Percentiles rank a stretch among this genome's conserved stretches.
These are phyloP conservation scores for Acanthoscelides obtectus DNA, from an alignment of 2,888 invertebrate species.

Conservation along the genomic window DNA sequence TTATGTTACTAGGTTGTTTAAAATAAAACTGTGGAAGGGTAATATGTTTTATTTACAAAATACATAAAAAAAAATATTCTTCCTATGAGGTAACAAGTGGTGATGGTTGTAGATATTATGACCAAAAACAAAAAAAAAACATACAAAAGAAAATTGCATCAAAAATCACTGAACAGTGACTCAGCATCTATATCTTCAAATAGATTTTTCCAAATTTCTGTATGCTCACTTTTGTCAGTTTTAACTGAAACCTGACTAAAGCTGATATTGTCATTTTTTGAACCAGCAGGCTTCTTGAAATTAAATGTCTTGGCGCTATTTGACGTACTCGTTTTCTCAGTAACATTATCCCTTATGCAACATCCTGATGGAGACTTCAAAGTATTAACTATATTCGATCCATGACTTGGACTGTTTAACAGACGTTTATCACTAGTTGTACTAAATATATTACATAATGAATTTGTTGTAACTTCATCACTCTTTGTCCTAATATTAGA, in stretches of 20 bases:
- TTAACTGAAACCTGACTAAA: conserved; percentile 19
- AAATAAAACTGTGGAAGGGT: conserved; percentile 32
- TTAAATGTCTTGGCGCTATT: conserved; percentile 3
- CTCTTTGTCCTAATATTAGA: conserved; percentile 1
- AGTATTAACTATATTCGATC: neutral
- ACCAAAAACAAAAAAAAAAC: conserved; percentile 5
- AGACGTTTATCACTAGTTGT: neutral
- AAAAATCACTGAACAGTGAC: conserved; percentile 35
- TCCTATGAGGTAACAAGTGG: neutral
- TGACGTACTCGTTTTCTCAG: neutral
- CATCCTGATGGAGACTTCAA: neutral
- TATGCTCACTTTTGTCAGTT: conserved; percentile 23
- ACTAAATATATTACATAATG: neutral
- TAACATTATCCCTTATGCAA: neutral
- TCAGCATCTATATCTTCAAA: conserved; percentile 33
- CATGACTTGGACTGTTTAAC: neutral
- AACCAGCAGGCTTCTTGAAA: conserved; percentile 7
- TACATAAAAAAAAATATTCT: conserved; percentile 1
- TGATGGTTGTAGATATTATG: neutral
- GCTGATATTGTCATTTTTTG: conserved; percentile 8
- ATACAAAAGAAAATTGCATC: conserved; percentile 9
- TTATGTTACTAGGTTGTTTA: conserved; percentile 33
- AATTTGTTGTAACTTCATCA: neutral
- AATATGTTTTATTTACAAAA: conserved; percentile 8
- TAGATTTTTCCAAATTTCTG: conserved; percentile 27